Conservation (phyloP, 1,140 invertebrate genomes). For the Drosophila persimilis region DNA sequence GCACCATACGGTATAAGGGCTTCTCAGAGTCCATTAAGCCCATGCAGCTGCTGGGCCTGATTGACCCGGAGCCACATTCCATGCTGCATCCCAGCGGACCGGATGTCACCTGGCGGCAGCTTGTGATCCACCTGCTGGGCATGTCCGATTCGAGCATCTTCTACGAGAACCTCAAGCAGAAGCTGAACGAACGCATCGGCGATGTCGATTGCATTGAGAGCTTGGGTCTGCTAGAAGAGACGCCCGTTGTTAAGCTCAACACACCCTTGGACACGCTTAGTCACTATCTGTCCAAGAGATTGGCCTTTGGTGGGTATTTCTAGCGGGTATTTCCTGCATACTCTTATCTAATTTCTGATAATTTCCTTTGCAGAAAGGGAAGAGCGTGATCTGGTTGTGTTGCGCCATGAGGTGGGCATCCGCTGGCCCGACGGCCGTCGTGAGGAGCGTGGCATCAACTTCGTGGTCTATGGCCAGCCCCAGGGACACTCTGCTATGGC, state of each 20-base stretch:
- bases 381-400: slow-evolving; percentile 96
- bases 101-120: slow-evolving; percentile 97
- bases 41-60: slow-evolving; percentile 93
- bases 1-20: slow-evolving; percentile 95
- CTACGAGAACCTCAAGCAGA: slow-evolving; percentile 95
- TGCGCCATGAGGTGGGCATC: slow-evolving; percentile 96
- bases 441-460: slow-evolving; percentile 94
- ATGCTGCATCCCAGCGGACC: slow-evolving; percentile 96
- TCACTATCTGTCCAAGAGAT: slow-evolving; percentile 93
- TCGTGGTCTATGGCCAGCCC: slow-evolving; percentile 95
- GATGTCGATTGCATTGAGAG: slow-evolving; percentile 90
- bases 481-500: slow-evolving; percentile 98
- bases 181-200: slow-evolving; percentile 90
- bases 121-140: slow-evolving; percentile 94
- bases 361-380: slow-evolving; percentile 83
- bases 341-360: not conserved
- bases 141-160: slow-evolving; percentile 94
- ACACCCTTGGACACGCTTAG: slow-evolving; percentile 96
- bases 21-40: slow-evolving; percentile 94
- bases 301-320: slow-evolving; percentile 88
- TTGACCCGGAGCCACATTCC: slow-evolving; percentile 94
- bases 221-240: slow-evolving; percentile 93
- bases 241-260: slow-evolving; percentile 91
- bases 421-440: slow-evolving; percentile 94
- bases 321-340: too few species aligned